phyloP scores from a whole-genome alignment of 1,140 invertebrate genomes.

The Bombus ignitus region DNA sequence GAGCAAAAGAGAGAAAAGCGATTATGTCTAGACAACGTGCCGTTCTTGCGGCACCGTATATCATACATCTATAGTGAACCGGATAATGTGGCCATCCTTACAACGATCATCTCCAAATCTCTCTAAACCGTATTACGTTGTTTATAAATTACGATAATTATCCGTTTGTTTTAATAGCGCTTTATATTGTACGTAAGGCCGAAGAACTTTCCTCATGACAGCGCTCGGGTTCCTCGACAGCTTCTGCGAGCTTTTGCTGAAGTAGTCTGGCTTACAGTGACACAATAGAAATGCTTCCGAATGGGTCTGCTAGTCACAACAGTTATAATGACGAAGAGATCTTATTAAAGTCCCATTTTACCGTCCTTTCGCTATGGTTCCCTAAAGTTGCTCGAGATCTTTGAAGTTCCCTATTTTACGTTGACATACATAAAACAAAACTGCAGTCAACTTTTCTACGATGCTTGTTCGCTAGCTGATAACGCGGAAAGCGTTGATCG shows the following conservation, averaged over 20 bases:
- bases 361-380: not conserved
- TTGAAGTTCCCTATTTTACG: not conserved
- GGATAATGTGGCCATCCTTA: not conserved
- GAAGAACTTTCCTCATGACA: not conserved
- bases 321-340: conserved; percentile 19
- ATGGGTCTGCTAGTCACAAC: not conserved
- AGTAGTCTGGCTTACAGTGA: not conserved
- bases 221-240: no score
- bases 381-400: conserved; percentile 6
- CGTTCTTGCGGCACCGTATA: not conserved
- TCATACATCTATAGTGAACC: conserved; percentile 8
- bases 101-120: not conserved
- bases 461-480: not conserved
- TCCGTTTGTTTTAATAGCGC: not conserved
- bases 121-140: not conserved
- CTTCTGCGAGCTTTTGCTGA: not conserved
- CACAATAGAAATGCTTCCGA: not conserved
- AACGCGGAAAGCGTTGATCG: not conserved
- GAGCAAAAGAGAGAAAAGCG: conserved; percentile 18
- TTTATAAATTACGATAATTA: not conserved
- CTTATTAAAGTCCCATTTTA: conserved; percentile 24
- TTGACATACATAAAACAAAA: conserved; percentile 3
- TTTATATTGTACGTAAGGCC: not conserved
- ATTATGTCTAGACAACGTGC: conserved; percentile 44
- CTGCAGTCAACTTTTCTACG: not conserved